Percentiles rank a stretch among this genome's conserved stretches.
Conservation (phyloP, 2,797 vertebrate species). For the Coracias cyanogaster region DNA sequence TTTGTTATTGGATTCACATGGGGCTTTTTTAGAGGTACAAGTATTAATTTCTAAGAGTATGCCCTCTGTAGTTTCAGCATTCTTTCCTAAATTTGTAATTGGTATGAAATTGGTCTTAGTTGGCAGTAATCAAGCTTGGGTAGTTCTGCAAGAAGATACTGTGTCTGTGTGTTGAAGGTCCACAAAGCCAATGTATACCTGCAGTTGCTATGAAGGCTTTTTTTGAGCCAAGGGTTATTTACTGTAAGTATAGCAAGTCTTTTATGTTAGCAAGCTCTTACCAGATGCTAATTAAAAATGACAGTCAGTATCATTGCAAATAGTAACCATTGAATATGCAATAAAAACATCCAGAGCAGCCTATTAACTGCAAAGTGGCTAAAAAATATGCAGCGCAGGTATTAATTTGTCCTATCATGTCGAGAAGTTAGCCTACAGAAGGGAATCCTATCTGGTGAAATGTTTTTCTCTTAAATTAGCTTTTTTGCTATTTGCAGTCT, state of each 20-base stretch:
- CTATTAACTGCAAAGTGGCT: slow-evolving; percentile 4
- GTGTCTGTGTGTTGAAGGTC: neutral
- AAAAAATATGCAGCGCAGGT: neutral
- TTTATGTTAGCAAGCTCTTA: neutral
- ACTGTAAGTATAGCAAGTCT: neutral
- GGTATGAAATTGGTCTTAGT: neutral
- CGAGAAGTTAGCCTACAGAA: neutral
- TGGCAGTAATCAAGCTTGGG: neutral
- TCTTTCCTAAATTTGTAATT: neutral
- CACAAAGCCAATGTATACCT: neutral
- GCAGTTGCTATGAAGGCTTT: neutral
- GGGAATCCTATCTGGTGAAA: neutral
- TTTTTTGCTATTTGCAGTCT: neutral
- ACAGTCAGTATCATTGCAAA: neutral
- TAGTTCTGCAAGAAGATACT: neutral
- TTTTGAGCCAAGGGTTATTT: neutral
- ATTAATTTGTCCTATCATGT: neutral
- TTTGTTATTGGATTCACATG: neutral
- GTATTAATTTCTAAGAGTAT: neutral
- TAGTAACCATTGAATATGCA: slow-evolving; percentile 6
- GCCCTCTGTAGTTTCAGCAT: neutral
- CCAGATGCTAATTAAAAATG: neutral
- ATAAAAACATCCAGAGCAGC: neutral
- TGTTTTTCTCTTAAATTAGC: neutral
- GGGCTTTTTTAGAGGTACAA: neutral